Percentiles rank a stretch among this genome's conserved stretches.
phyloP scores from a whole-genome alignment of 2,888 invertebrate species.

The Nasonovia ribisnigri region DNA sequence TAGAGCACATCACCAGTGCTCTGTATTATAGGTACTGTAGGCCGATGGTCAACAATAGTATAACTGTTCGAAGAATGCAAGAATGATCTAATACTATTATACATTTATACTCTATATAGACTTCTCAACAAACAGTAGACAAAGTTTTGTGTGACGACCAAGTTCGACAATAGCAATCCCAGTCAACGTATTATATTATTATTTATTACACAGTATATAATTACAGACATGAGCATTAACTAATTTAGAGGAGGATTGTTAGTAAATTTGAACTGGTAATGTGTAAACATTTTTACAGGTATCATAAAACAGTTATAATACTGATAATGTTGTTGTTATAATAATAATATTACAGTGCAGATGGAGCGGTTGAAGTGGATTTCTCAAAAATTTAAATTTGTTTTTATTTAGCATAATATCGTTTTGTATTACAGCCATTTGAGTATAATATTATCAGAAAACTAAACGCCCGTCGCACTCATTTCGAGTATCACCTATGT shows the following conservation, averaged over 20 bases:
- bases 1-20: neutral
- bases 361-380: neutral
- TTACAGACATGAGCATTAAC: neutral
- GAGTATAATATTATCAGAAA: neutral
- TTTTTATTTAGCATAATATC: neutral
- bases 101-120: neutral
- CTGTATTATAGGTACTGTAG: neutral
- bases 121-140: neutral
- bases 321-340: neutral
- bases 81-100: neutral
- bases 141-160: neutral
- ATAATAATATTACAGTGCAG: neutral
- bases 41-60: neutral
- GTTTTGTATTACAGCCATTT: neutral
- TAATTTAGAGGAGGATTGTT: neutral
- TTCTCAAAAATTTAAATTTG: neutral
- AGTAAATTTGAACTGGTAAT: neutral
- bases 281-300: neutral
- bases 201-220: neutral
- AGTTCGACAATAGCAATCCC: neutral
- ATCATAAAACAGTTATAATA: neutral
- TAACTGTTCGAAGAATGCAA: neutral
- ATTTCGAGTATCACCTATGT: neutral
- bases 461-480: neutral
- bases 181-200: neutral